A percentile compares a stretch with the other conserved stretches of the same genome.
Conservation (phyloP, 2,888 invertebrate species). For the Mesorhabditis belari region DNA sequence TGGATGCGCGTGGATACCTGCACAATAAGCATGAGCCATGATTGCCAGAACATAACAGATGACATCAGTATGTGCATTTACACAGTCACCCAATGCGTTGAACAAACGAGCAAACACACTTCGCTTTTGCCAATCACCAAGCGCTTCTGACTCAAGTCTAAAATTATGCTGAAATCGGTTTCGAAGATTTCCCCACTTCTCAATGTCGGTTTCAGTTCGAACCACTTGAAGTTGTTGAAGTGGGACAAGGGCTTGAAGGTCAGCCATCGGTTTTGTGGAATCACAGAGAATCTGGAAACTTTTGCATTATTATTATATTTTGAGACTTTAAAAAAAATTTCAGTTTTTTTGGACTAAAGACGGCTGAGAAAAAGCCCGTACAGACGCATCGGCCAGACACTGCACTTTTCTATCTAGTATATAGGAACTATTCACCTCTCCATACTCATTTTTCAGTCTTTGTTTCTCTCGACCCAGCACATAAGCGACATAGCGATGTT, state of each 20-base stretch:
- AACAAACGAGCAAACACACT: conserved; percentile 43
- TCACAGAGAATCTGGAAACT: conserved; percentile 20
- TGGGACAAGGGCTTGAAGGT: conserved; percentile 38
- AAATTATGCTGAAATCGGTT: too few relatives aligned
- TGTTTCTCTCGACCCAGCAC: conserved; percentile 82
- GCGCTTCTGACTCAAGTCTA: conserved; percentile 45
- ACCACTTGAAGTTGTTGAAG: conserved; percentile 40
- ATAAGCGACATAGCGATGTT: conserved; percentile 86
- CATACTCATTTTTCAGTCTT: conserved; percentile 64
- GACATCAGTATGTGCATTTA: conserved; percentile 65
- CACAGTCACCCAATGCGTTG: conserved; percentile 42
- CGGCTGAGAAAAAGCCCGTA: too few relatives aligned
- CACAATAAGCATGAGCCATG: conserved; percentile 72
- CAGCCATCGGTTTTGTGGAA: conserved; percentile 27
- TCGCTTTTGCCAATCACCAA: conserved; percentile 48
- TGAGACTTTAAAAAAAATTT: neutral
- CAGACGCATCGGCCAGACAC: neutral
- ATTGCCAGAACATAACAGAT: conserved; percentile 93
- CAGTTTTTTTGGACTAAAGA: too few relatives aligned
- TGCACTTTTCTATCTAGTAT: too few relatives aligned
- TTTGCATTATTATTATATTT: too few relatives aligned
- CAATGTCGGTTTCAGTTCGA: conserved; percentile 41
- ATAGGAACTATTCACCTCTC: conserved; percentile 12
- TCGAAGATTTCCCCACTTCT: conserved; percentile 16
- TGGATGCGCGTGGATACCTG: conserved; percentile 6